Evolutionary conservation across 1,140 invertebrate genomes (phyloP), one percentile per base, ranked within the genome.

Genomic region (Hypothenemus hampei): DNA sequence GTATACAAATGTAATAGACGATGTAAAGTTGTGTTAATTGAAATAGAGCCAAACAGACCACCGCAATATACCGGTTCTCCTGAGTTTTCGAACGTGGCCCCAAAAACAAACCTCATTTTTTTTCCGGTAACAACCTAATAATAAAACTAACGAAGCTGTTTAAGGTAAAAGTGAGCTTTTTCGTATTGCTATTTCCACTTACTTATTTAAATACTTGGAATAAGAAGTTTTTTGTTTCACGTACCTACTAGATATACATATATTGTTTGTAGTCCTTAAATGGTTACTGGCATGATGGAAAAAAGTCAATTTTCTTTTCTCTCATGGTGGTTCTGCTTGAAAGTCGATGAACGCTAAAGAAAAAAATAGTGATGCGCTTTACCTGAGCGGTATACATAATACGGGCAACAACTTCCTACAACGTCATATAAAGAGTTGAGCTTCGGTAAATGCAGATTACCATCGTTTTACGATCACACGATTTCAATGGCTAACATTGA

Each of bases 401-500:
- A 36, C 29, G 19, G 20, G 19, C 18, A 26, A 48, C 46, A 36
- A 48, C 46, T 48, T 48, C 46, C 46, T 48, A 48, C 46, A 48
- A 48, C 46, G 46, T 48, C 46, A 35, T 48, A 48, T 48, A 48
- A 45, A 45, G 43, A 29, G 22, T 11, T 11, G 29, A 36, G 33
- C 24, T 31, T 22, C 19, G 21, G 29, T 35, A 36, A 48, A 48
- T 48, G 46, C 46, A 48, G 46, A 48, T 48, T 36, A 36, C 19
- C 46, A 36, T 36, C 29, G 46, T 48, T 48, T 48, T 48, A 48
- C 46, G 46, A 48, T 48, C 33, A 36, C 46, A 48, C 46, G 46
- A 48, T 48, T 48, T 48, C 46, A 48, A 48, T 48, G 46, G 46
- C 46, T 48, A 29, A 48, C 46, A 48, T 48, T 31, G 46, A 22